Evolutionary conservation across 2,888 invertebrate genomes (phyloP).

Genomic region (Epinotia bilunana): DNA sequence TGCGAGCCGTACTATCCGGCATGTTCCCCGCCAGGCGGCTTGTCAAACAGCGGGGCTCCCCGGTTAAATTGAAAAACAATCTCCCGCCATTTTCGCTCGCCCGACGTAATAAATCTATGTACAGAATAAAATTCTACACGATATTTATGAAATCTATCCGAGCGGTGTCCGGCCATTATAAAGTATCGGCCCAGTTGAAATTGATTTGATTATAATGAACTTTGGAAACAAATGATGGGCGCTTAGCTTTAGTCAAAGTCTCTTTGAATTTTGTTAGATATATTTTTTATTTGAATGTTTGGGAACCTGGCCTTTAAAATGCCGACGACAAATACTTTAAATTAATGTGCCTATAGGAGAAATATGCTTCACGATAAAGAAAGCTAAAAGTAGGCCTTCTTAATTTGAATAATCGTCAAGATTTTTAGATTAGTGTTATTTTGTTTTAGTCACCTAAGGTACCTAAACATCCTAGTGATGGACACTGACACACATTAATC

Average conservation of each 20-base stretch:
- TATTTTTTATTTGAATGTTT: conserved; percentile 12
- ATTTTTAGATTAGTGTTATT: not conserved
- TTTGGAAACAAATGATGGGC: conserved; percentile 44
- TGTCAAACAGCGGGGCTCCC: conserved; percentile 81
- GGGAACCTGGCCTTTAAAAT: conserved; percentile 12
- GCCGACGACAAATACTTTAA: not conserved
- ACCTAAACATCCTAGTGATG: too few species aligned
- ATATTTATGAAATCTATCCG: conserved; percentile 83
- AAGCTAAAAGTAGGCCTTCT: not conserved
- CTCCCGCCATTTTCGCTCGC: conserved; percentile 84
- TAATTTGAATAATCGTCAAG: too few species aligned
- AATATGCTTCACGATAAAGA: not conserved
- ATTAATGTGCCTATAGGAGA: too few species aligned
- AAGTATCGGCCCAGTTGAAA: conserved; percentile 48
- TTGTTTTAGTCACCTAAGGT: not conserved
- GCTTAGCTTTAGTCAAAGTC: conserved; percentile 35
- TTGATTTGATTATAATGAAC: conserved; percentile 44
- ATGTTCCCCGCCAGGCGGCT: conserved; percentile 67
- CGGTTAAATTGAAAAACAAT: conserved; percentile 85
- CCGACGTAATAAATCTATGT: conserved; percentile 85
- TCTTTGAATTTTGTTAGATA: conserved; percentile 22
- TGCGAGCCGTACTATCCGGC: conserved; percentile 21
- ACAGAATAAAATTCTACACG: conserved; percentile 81
- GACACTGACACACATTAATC: too few species aligned
- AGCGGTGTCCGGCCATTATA: conserved; percentile 60